A percentile compares a stretch with the other conserved stretches of the same genome.
Conservation (phyloP, 1,140 invertebrate species). For the Olivierus martensii region DNA sequence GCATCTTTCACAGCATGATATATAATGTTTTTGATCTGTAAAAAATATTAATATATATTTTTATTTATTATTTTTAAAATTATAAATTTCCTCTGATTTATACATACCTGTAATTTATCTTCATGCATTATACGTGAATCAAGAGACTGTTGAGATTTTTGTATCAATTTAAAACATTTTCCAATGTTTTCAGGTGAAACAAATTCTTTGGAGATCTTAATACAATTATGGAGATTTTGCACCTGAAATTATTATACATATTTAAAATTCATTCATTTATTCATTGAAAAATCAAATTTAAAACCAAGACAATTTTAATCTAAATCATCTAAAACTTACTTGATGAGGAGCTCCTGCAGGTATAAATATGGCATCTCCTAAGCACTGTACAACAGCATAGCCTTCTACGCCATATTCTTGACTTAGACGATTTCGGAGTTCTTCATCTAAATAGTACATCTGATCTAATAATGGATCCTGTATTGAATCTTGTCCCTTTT, state of each 20-base stretch:
- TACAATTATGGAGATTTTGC: conserved; percentile 92
- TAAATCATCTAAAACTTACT: conserved; percentile 35
- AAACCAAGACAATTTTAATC: too few species aligned
- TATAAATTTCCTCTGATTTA: too few species aligned
- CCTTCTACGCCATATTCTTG: conserved; percentile 88
- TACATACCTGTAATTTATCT: conserved; percentile 68
- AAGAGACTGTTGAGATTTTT: conserved; percentile 85
- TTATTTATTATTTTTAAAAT: too few species aligned
- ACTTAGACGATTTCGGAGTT: conserved; percentile 68
- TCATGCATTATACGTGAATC: conserved; percentile 93
- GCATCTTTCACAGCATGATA: conserved; percentile 95
- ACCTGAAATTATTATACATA: conserved; percentile 47
- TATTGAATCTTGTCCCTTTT: conserved; percentile 68
- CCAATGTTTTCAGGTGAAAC: conserved; percentile 94
- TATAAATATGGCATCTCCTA: conserved; percentile 93
- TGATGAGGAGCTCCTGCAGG: conserved; percentile 96
- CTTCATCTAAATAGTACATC: conserved; percentile 82
- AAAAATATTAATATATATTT: too few species aligned
- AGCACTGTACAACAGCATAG: conserved; percentile 91
- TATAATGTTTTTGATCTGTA: conserved; percentile 74
- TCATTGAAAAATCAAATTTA: too few species aligned
- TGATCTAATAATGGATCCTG: conserved; percentile 97
- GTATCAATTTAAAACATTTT: conserved; percentile 88
- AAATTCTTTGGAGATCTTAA: conserved; percentile 97
- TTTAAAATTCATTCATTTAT: too few species aligned